phyloP scores from a whole-genome alignment of 2,113 vertebrate species.

The Columba livia region DNA sequence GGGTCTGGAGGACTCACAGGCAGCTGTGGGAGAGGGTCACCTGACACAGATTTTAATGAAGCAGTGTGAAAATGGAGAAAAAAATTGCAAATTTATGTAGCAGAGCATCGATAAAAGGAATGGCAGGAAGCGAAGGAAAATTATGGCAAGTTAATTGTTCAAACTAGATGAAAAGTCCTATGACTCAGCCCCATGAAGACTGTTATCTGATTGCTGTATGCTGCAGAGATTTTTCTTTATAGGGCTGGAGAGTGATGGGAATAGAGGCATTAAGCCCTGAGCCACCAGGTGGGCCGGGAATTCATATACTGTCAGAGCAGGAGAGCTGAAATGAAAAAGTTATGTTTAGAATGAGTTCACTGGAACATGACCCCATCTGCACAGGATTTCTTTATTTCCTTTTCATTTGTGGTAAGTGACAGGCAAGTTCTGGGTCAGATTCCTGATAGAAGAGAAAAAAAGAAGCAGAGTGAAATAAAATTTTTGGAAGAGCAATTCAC shows the following conservation, averaged over 20 bases:
- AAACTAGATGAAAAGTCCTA: not conserved
- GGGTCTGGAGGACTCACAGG: not conserved
- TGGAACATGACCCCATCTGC: not conserved
- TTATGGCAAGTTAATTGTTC: not conserved
- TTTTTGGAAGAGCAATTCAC: not conserved
- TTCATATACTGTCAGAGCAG: not conserved
- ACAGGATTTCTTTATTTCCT: not conserved
- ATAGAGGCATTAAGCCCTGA: not conserved
- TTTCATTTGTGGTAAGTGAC: not conserved
- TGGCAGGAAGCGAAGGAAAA: not conserved
- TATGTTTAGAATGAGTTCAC: constrained; percentile 33
- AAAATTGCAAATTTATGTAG: not conserved
- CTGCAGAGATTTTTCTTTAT: not conserved
- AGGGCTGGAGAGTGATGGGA: not conserved
- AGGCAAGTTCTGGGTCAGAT: not conserved
- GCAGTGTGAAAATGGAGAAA: not conserved
- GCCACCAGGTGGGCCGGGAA: not conserved
- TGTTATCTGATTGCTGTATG: not conserved
- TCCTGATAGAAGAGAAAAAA: not conserved
- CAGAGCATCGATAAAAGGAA: not conserved
- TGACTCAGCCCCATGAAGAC: not conserved
- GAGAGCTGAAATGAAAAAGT: not conserved
- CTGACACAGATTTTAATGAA: not conserved
- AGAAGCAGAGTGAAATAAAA: not conserved
- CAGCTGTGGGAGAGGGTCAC: not conserved